Conservation (phyloP, 2,113 vertebrate species). For the Pantherophis guttatus region DNA sequence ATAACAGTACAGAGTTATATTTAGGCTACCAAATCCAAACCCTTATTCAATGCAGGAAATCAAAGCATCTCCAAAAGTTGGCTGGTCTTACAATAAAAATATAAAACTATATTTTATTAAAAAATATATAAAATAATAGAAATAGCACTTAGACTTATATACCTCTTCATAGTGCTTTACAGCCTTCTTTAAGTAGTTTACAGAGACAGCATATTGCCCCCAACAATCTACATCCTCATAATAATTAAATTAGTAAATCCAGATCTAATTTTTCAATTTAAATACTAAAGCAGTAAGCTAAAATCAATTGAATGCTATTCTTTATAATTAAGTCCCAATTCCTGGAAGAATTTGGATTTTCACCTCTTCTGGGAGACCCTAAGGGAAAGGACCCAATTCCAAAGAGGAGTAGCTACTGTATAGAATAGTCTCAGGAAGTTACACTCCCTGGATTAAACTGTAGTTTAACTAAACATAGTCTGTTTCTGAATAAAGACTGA, state of each 20-base stretch:
- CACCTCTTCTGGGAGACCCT: background rate
- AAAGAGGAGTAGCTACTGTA: too few species aligned
- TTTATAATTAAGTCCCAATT: background rate
- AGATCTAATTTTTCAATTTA: background rate
- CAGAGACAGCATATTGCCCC: too few species aligned
- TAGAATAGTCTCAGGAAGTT: too few species aligned
- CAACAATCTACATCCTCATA: too few species aligned
- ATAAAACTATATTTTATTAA: background rate
- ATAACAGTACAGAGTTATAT: background rate
- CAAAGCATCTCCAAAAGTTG: background rate
- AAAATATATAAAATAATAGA: background rate
- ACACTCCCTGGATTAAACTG: too few species aligned
- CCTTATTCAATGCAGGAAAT: background rate
- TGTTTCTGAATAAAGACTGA: too few species aligned
- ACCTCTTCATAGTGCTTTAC: too few species aligned
- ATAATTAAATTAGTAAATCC: background rate
- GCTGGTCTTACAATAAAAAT: background rate
- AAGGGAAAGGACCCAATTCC: too few species aligned
- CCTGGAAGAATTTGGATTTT: background rate
- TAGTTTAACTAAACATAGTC: background rate
- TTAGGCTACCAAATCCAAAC: background rate
- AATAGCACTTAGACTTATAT: too few species aligned
- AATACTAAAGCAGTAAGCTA: background rate
- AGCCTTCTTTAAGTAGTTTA: too few species aligned
- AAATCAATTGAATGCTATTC: background rate